Evolutionary conservation across 2,797 vertebrate genomes (phyloP).

Genomic region (Hippocampus kuda): DNA sequence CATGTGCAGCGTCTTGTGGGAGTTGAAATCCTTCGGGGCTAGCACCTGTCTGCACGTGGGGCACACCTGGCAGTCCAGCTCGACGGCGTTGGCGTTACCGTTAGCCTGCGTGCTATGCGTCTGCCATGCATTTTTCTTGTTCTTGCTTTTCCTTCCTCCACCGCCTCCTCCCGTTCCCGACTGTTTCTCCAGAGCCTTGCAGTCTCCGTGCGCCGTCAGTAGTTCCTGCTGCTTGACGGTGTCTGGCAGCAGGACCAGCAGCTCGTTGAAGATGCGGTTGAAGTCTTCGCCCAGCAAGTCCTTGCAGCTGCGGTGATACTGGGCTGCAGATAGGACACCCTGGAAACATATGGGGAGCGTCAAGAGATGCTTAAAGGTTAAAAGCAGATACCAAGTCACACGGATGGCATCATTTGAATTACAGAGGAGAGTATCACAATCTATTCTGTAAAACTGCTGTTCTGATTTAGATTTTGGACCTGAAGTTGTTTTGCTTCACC

Average conservation of each 20-base stretch:
- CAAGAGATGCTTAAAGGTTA: background rate
- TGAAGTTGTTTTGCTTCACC: too few relatives aligned
- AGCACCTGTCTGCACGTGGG: slow-evolving; percentile 90
- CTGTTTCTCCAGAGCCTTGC: slow-evolving; percentile 68
- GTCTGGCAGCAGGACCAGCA: slow-evolving; percentile 91
- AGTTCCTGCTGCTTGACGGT: slow-evolving; percentile 91
- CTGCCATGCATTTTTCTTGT: slow-evolving; percentile 84
- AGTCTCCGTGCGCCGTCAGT: slow-evolving; percentile 80
- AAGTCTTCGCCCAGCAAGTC: slow-evolving; percentile 89
- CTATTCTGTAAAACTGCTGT: too few relatives aligned
- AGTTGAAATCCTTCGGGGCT: slow-evolving; percentile 75
- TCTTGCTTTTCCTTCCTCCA: slow-evolving; percentile 74
- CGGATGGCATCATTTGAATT: background rate
- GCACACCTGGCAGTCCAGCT: slow-evolving; percentile 86
- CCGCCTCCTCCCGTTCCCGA: slow-evolving; percentile 45
- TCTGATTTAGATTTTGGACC: too few relatives aligned
- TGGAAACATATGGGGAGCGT: slow-evolving; percentile 39
- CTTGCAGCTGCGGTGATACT: slow-evolving; percentile 87
- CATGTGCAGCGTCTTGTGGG: slow-evolving; percentile 83
- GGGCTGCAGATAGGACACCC: slow-evolving; percentile 81
- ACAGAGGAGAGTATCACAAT: background rate
- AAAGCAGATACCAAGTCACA: background rate
- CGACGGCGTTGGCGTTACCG: slow-evolving; percentile 42
- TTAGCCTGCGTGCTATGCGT: slow-evolving; percentile 31
- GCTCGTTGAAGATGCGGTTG: slow-evolving; percentile 84